phyloP scores from a whole-genome alignment of 2,888 invertebrate species.

The Rhimphoctona megacephalus region DNA sequence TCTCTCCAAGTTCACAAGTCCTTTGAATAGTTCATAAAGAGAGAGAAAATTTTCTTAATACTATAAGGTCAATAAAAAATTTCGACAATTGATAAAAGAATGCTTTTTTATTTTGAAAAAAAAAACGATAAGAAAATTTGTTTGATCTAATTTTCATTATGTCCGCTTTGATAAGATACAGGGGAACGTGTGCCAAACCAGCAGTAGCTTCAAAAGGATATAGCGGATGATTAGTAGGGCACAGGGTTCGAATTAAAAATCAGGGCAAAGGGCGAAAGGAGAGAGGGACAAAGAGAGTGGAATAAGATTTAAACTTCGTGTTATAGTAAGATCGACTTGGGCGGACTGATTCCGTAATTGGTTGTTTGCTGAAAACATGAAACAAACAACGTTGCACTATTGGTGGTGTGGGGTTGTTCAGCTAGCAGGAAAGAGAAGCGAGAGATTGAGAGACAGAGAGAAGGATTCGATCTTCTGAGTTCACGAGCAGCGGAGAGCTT shows the following conservation, averaged over 20 bases:
- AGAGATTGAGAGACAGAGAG: constrained; percentile 46
- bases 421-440: constrained; percentile 37
- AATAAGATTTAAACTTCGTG: constrained; percentile 39
- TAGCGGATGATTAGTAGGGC: constrained; percentile 27
- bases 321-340: constrained; percentile 44
- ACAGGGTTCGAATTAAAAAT: constrained; percentile 9
- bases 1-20: not conserved
- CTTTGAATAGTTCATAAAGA: not conserved
- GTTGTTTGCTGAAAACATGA: constrained; percentile 74
- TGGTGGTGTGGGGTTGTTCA: constrained; percentile 48
- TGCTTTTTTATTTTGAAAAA: not conserved
- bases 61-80: too few relatives aligned
- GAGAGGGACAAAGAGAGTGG: constrained; percentile 1
- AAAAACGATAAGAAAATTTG: not conserved
- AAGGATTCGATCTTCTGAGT: constrained; percentile 33
- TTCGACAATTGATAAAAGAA: not conserved
- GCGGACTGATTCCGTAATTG: constrained; percentile 72
- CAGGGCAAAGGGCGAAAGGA: constrained; percentile 1
- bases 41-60: too few relatives aligned
- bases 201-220: constrained; percentile 6
- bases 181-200: not conserved
- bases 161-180: constrained; percentile 38
- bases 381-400: constrained; percentile 71
- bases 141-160: not conserved
- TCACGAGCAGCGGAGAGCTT: constrained; percentile 30